phyloP scores from a whole-genome alignment of 2,113 vertebrate species.

The Xenopus borealis region DNA sequence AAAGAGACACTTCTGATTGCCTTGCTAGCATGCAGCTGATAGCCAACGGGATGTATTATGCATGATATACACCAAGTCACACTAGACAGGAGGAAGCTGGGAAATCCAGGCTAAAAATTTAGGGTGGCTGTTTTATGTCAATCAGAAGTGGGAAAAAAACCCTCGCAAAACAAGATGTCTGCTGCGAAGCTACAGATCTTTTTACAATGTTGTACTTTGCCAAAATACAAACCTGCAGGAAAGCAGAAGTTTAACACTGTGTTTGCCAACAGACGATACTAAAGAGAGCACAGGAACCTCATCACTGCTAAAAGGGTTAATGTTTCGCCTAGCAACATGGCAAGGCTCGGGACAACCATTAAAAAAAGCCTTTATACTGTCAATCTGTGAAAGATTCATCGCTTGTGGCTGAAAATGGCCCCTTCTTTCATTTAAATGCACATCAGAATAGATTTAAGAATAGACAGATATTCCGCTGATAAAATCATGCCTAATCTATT shows the following conservation, averaged over 20 bases:
- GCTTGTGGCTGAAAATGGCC: slow-evolving; percentile 67
- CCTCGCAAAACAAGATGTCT: slow-evolving; percentile 58
- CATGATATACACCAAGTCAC: slow-evolving; percentile 37
- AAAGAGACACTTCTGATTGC: slow-evolving; percentile 11
- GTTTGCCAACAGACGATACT: not conserved
- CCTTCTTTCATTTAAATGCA: slow-evolving; percentile 72
- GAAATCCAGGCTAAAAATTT: slow-evolving; percentile 38
- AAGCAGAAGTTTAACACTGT: slow-evolving; percentile 48
- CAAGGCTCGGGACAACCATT: slow-evolving; percentile 56
- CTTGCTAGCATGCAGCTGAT: slow-evolving; percentile 28
- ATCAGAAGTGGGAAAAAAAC: slow-evolving; percentile 55
- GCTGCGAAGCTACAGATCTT: slow-evolving; percentile 57
- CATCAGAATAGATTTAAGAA: slow-evolving; percentile 73
- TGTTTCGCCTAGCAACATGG: slow-evolving; percentile 72
- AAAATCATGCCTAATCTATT: slow-evolving; percentile 89
- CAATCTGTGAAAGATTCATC: slow-evolving; percentile 71
- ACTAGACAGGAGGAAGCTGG: slow-evolving; percentile 44
- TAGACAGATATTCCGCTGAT: slow-evolving; percentile 74
- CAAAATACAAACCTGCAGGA: slow-evolving; percentile 57
- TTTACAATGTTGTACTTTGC: slow-evolving; percentile 46
- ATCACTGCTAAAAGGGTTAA: not conserved
- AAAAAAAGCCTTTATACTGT: slow-evolving; percentile 66
- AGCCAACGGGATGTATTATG: slow-evolving; percentile 45
- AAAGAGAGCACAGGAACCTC: too few species aligned
- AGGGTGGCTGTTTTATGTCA: slow-evolving; percentile 58